Base-by-base conservation (phyloP, 1,140 invertebrate genomes). In the Protaetia brevitarsis region DNA sequence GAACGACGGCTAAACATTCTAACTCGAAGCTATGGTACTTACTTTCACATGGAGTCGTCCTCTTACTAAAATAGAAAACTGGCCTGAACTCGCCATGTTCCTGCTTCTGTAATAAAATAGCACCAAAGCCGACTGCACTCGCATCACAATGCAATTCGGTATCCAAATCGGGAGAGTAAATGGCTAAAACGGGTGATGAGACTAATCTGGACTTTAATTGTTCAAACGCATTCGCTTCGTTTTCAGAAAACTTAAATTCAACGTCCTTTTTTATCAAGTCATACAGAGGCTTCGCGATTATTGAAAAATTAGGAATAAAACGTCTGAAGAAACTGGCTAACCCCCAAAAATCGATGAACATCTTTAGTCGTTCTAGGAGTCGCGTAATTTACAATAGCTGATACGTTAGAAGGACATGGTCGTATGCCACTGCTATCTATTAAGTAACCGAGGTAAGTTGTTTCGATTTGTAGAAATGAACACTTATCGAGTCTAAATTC, bases 41-140 rank as follows among this genome's bases (percentile, higher is more conserved):
- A 4, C 30, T 13, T 63, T 71, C 62, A 37, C 23, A 27, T 0
- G 36, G n/a, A 0, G 64, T 69, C 3, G 82, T 68, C 23, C 66
- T 68, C 19, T 76, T 69, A 19, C 77, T 78, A 26, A 78, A 78
- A 71, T 81, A 82, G 30, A 72, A 77, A 5, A 82, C 68, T 28
- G 73, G 79, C 63, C 76, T 69, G 26, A 37, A 37, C 31, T 65
- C 58, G 27, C 4, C 21, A 37, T 51, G 13, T 28, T 63, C 13
- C 3, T 45, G 41, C 11, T 66, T 68, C 66, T 76, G 73, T 21
- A 73, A 29, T 57, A 73, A 63, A 26, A 78, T 71, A 1, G 73
- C 76, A n/a, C 72, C 76, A 28, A 79, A 61, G 2, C 70, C 74
- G 45, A 61, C 19, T 11, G 28, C 5, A 63, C 69, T 67, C n/a